phyloP scores from a whole-genome alignment of 1,140 invertebrate species.

The Euglossa dilemma region DNA sequence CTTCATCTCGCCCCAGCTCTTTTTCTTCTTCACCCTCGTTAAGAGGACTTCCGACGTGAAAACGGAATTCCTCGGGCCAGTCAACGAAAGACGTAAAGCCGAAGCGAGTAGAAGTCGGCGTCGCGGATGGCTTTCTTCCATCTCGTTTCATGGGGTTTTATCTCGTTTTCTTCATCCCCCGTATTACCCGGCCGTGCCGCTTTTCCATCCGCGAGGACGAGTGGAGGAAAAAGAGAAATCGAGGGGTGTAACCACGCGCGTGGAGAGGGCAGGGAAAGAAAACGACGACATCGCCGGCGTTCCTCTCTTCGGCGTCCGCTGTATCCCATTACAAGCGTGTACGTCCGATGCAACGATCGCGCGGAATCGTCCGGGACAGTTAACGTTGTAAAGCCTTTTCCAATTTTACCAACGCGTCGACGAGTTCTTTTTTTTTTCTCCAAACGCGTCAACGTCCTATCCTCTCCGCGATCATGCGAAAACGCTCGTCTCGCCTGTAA shows the following conservation, averaged over 20 bases:
- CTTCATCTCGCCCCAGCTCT: slow-evolving; percentile 20
- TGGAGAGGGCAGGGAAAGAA: neutral
- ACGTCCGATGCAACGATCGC: neutral
- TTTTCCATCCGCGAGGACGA: neutral
- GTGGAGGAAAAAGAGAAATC: neutral
- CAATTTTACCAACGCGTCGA: no score
- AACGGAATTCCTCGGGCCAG: slow-evolving; percentile 43
- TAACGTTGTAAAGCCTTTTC: no score
- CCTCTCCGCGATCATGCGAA: neutral
- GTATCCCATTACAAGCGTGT: neutral
- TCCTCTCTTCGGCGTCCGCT: neutral
- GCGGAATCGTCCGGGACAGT: neutral
- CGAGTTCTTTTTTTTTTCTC: neutral
- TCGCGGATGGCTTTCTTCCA: slow-evolving; percentile 50
- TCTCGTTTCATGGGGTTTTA: slow-evolving; percentile 51
- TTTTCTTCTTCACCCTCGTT: slow-evolving; percentile 36
- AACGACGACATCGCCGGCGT: neutral
- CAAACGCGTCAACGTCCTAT: neutral
- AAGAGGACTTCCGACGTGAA: slow-evolving; percentile 55
- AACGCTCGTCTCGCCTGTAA: neutral
- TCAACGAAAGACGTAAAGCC: slow-evolving; percentile 45
- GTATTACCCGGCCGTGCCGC: slow-evolving; percentile 45
- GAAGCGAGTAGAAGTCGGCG: slow-evolving; percentile 43
- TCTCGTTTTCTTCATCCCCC: slow-evolving; percentile 48
- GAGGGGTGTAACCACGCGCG: neutral